A percentile compares a stretch with the other conserved stretches of the same genome.
These are phyloP conservation scores for Oreochromis tanganicae DNA, from an alignment of 2,113 vertebrate species.

Conservation along the genomic window DNA sequence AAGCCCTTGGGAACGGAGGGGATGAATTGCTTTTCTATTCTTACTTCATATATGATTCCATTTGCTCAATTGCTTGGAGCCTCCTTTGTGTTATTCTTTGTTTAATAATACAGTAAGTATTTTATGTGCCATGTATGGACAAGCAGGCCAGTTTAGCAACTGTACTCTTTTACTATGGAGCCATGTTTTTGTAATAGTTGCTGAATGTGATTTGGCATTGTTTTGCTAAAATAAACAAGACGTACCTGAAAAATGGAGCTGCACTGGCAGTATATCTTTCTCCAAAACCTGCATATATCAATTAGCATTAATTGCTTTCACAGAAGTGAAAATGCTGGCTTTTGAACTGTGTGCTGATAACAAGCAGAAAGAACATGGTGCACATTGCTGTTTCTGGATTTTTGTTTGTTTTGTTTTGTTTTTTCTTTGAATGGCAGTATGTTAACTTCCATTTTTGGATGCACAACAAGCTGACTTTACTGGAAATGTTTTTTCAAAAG, in stretches of 20 bases:
- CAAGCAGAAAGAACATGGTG: not conserved
- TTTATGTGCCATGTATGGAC: not conserved
- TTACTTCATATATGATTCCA: not conserved
- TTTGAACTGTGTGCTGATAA: not conserved
- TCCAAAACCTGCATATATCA: not conserved
- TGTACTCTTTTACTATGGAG: not conserved
- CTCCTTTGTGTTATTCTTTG: not conserved
- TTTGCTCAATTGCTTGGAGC: not conserved
- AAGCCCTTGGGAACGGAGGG: not conserved
- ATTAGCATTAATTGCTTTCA: not conserved
- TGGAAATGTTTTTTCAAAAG: not conserved
- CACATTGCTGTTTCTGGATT: not conserved
- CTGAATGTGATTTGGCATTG: not conserved
- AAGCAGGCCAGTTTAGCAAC: not conserved
- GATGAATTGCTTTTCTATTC: not conserved
- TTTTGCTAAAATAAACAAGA: not conserved
- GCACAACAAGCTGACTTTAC: not conserved
- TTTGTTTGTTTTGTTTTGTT: not conserved
- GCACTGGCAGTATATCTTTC: rapidly evolving
- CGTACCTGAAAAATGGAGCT: not conserved
- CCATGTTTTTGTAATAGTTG: not conserved
- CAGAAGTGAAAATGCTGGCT: not conserved
- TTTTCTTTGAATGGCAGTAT: not conserved
- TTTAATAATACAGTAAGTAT: not conserved
- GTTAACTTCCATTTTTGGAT: not conserved